phyloP scores from a whole-genome alignment of 2,113 vertebrate genomes.

The Ciconia stormi region DNA sequence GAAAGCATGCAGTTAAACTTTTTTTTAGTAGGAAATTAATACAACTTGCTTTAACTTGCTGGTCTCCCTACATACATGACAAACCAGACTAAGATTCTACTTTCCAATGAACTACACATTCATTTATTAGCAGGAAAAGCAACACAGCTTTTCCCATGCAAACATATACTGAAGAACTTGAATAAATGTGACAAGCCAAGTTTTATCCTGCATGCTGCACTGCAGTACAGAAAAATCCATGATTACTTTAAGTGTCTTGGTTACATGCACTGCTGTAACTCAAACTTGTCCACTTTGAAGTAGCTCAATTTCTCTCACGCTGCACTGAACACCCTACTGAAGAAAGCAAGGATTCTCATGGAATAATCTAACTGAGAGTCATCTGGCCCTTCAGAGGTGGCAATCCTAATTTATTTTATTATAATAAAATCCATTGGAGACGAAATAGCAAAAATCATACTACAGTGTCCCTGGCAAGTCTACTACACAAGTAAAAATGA shows the following conservation, averaged over 20 bases:
- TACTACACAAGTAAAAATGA: not conserved
- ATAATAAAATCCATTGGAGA: not conserved
- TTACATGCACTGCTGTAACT: not conserved
- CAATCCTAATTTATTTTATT: conserved; percentile 11
- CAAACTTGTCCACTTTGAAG: not conserved
- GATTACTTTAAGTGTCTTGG: not conserved
- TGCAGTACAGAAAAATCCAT: not conserved
- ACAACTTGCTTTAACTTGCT: not conserved
- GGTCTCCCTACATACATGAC: not conserved
- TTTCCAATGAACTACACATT: not conserved
- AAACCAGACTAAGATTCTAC: not conserved
- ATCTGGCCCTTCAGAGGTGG: conserved; percentile 26
- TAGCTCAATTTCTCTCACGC: not conserved
- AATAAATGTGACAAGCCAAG: not conserved
- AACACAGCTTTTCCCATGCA: not conserved
- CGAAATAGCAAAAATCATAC: not conserved
- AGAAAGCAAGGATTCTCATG: not conserved
- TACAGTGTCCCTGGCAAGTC: not conserved
- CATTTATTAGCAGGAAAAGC: not conserved
- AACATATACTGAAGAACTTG: not conserved
- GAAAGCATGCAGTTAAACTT: not conserved
- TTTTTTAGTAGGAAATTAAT: not conserved
- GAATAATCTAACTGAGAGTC: conserved; percentile 12
- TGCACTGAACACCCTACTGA: not conserved
- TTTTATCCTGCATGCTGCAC: not conserved